Evolutionary conservation across 2,113 vertebrate genomes (phyloP).

Genomic region (Cepphus grylle): DNA sequence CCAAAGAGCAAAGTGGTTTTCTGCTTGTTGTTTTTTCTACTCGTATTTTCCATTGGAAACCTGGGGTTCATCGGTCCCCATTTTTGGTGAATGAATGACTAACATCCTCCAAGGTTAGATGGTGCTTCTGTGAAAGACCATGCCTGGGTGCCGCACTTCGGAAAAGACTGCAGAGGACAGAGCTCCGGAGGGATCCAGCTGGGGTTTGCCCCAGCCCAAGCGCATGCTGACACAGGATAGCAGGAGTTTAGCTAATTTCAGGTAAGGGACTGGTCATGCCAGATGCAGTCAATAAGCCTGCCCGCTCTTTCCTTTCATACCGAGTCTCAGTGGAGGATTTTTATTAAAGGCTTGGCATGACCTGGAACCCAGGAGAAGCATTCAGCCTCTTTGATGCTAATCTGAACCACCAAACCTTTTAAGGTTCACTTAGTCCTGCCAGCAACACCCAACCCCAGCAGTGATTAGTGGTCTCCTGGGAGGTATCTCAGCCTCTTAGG

Average conservation of each 20-base stretch:
- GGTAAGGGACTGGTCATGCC: background rate
- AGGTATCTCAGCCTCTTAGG: conserved; percentile 14
- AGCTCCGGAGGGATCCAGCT: background rate
- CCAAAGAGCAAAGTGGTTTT: background rate
- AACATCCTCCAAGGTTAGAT: background rate
- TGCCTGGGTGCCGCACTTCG: background rate
- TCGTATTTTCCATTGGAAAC: background rate
- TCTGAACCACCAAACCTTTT: conserved; percentile 24
- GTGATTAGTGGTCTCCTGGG: conserved; percentile 36
- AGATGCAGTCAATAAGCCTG: background rate
- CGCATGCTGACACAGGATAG: background rate
- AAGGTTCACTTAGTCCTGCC: background rate
- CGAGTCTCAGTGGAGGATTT: background rate
- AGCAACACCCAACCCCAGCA: conserved; percentile 32
- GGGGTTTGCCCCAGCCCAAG: background rate
- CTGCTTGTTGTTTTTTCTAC: background rate
- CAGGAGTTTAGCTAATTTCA: background rate
- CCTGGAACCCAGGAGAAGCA: conserved; percentile 25
- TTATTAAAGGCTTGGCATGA: background rate
- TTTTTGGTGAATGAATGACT: background rate
- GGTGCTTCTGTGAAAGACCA: background rate
- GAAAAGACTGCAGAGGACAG: background rate
- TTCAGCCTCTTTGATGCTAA: conserved; percentile 10
- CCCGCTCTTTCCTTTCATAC: conserved; percentile 1
- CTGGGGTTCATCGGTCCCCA: background rate